Base-by-base conservation (phyloP, 2,888 invertebrate genomes). In the Idaea straminata region DNA sequence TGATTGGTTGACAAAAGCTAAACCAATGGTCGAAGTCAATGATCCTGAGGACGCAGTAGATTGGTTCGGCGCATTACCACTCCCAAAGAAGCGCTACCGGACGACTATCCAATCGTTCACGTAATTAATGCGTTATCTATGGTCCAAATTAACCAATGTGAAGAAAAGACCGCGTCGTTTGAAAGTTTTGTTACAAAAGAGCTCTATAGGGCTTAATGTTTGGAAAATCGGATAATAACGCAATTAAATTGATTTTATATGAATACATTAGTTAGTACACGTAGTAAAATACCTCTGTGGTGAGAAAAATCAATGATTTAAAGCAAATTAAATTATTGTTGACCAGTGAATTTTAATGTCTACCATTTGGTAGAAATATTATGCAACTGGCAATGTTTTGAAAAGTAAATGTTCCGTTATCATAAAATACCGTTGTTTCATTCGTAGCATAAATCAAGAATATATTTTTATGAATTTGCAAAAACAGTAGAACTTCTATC, bases 1-100 rank as follows among this genome's bases (percentile, higher is more conserved):
- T 96, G 96, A 96, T 97, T 97, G 97, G 96, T 96, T 95, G 96
- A 95, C 95, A 94, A 95, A 95, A 94, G 95, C 94, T 95, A 95
- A 95, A 95, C 96, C 95, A 96, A 96, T 96, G 96, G 96, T 94
- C 96, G 95, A 94, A 95, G 96, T 96, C 94, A 93, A 94, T 93
- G 94, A 94, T 94, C 94, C 93, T 94, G 94, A 93, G 95, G 95
- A 95, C 95, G 95, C 95, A 95, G 95, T 95, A 95, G 94, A 94
- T 94, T 94, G 94, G 93, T 91, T 92, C 91, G 89, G 84, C 88
- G 84, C 87, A 90, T 93, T 94, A 94, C 95, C 95, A 95, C 95
- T 95, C 95, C 94, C 94, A 89, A 87, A 84, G 84, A 87, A 90
- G 89, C 88, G 83, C 85, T 86, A 82, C 77, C 74, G 75, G 73